Base-by-base conservation (phyloP, 2,888 invertebrate genomes). In the Dione vanillae region DNA sequence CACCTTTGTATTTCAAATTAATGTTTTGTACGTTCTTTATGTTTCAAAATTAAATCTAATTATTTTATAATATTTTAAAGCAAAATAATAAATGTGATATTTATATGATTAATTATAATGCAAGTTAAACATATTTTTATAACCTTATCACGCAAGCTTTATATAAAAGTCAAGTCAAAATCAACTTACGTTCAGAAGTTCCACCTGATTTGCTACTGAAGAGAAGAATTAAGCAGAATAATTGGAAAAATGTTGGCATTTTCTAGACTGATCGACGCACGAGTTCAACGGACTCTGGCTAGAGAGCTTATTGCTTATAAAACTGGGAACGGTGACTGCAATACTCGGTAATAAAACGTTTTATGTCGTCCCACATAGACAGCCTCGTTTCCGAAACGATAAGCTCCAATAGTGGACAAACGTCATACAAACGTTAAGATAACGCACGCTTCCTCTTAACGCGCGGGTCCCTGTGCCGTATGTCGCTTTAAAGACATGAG, bases 331-430 rank as follows among this genome's bases (percentile, higher is more conserved):
- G 79, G 77, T 78, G 78, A 77, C 80, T 82, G 80, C 79, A 82
- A 80, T 79, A 82, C 82, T 80, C 80, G 78, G 78, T 80, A 76
- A 77, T 82, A 79, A 81, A 83, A 78, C 75, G 80, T 80, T 78
- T 78, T 78, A 75, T 75, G 75, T 80, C 82, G 88, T 78, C 83
- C 86, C 80, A 85, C 83, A 85, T 87, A 85, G 76, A 78, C 74
- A 78, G 77, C 83, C 79, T 78, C 80, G 80, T 83, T 86, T 87
- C 88, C 88, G 83, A 82, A 75, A 69, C 83, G 89, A 90, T 90
- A 91, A 90, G 80, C 75, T 75, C 65, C 12, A 59, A 69, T 41
- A 62, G 51, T 64, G 47, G 43, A 51, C 49, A 66, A 66, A 62
- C 56, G 65, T 69, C 69, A 72, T 35, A 43, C 52, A 43, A 65